Base-by-base conservation (phyloP, 2,797 vertebrate species). In the Melanotaenia trifasciata region DNA sequence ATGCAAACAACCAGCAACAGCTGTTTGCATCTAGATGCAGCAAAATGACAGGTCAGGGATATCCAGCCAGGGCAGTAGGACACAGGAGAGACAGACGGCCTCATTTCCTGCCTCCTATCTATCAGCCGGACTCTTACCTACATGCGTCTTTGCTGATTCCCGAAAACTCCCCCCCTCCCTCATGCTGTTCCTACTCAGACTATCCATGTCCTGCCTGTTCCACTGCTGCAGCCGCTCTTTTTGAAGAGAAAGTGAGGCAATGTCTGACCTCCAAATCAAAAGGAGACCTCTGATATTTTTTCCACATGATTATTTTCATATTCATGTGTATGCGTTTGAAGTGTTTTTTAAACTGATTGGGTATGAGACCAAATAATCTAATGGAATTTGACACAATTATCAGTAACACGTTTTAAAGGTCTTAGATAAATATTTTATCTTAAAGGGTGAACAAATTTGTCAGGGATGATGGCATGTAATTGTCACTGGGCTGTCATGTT, bases 81-180 rank as follows among this genome's bases (percentile, higher is more conserved):
- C 83, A 83, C 62, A 77, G 72, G 36, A 85, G 80, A 83, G 87
- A 92, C 78, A 72, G 88, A 63, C 78, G 88, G 6, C 91, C 92
- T 66, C 89, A 90, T 69, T 93, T 93, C 78, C 81, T 93, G 16
- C 89, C 91, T 32, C 90, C 92, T 30, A 91, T 93, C 74, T 58
- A 67, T 70, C 90, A 90, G 72, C 38, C 64, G 0, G 77, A 71
- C 53, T 84, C 85, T 28, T 79, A 89, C 63, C 70, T 92, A 0
- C 79, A 83, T 9, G 84, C 89, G 36, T 79, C 90, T 4, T 67
- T 90, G 61, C 26, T 87, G 28, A 80, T 91, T 58, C 90, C 90
- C 1, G 80, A 91, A 73, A 93, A 91, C 74, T 87, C 89, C 91
- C 92, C 30, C 13, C 91, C 85, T 0, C 28, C 90, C 61, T 65